Conservation (phyloP, 2,888 invertebrate species). For the Apamea crenata region DNA sequence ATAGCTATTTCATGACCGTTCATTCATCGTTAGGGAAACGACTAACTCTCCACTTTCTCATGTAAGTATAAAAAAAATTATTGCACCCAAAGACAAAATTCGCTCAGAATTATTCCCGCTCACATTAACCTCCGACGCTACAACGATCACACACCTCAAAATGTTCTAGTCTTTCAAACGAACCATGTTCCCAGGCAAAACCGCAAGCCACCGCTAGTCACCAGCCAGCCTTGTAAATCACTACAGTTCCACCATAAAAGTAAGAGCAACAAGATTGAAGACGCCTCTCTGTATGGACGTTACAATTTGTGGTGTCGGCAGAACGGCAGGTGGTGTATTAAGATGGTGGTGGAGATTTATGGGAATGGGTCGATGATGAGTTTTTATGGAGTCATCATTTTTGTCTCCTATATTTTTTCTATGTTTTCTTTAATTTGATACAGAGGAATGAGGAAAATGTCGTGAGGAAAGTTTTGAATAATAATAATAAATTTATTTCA, state of each 20-base stretch:
- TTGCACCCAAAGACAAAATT: neutral
- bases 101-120: neutral
- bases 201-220: slow-evolving; percentile 44
- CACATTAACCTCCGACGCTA: neutral
- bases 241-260: slow-evolving; percentile 57
- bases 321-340: slow-evolving; percentile 53
- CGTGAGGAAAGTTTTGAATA: no score
- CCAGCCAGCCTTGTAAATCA: slow-evolving; percentile 50
- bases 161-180: neutral
- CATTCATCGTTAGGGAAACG: neutral
- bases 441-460: no score
- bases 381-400: slow-evolving; percentile 34
- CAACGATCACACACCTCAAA: neutral
- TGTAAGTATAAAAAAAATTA: neutral
- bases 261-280: slow-evolving; percentile 47
- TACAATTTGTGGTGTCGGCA: slow-evolving; percentile 58
- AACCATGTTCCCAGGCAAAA: slow-evolving; percentile 43
- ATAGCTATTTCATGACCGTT: neutral
- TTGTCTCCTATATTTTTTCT: slow-evolving; percentile 1
- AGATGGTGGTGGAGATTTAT: slow-evolving; percentile 47
- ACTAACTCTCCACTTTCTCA: neutral
- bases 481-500: no score
- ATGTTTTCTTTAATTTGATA: neutral
- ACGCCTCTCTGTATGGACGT: slow-evolving; percentile 38
- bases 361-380: slow-evolving; percentile 38